Percentiles rank a stretch among this genome's conserved stretches.
Conservation (phyloP, 1,140 invertebrate species). For the Zophobas atratus region DNA sequence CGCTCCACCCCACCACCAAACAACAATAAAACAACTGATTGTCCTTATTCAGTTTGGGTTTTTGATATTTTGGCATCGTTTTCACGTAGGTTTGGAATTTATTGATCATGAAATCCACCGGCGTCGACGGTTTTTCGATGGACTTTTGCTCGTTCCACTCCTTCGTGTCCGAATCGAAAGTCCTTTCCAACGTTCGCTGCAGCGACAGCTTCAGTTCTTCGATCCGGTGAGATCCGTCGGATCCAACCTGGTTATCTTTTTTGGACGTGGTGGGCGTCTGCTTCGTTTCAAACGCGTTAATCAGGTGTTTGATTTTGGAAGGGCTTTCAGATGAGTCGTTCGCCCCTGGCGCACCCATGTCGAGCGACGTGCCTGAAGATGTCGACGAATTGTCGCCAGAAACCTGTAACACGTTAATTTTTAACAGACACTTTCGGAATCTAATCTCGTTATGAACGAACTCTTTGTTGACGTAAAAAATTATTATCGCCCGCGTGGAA, state of each 20-base stretch:
- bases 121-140: slow-evolving; percentile 30
- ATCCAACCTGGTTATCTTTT: background rate
- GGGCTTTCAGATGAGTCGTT: slow-evolving; percentile 48
- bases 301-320: slow-evolving; percentile 61
- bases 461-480: too few species aligned
- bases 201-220: slow-evolving; percentile 53
- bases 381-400: slow-evolving; percentile 52
- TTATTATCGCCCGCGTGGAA: too few species aligned
- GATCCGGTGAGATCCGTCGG: slow-evolving; percentile 14
- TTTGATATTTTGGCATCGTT: slow-evolving; percentile 59
- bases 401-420: background rate
- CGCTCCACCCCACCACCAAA: slow-evolving; percentile 76
- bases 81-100: slow-evolving; percentile 65
- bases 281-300: slow-evolving; percentile 60
- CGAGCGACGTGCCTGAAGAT: slow-evolving; percentile 60
- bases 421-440: background rate
- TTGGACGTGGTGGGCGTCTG: slow-evolving; percentile 34
- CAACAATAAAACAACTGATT: slow-evolving; percentile 76
- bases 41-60: slow-evolving; percentile 53
- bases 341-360: slow-evolving; percentile 63
- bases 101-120: slow-evolving; percentile 66
- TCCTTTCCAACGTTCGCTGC: slow-evolving; percentile 52
- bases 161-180: slow-evolving; percentile 48
- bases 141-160: slow-evolving; percentile 42
- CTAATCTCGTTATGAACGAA: background rate